Base-by-base conservation (phyloP, 2,113 vertebrate genomes). In the Hystrix brachyura region DNA sequence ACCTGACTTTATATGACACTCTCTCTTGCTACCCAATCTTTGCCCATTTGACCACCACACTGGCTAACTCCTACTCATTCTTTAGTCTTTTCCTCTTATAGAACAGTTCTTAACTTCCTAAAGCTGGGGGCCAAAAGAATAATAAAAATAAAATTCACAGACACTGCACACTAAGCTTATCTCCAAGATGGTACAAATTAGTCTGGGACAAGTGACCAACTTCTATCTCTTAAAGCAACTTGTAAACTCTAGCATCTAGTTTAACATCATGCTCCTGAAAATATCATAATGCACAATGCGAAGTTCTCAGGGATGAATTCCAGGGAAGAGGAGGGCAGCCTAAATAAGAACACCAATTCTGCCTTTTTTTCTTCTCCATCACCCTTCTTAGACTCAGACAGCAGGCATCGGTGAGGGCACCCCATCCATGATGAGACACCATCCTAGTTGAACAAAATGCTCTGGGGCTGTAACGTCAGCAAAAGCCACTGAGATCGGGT, bases 281-380 rank as follows among this genome's bases (percentile, higher is more conserved):
- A 97, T 48, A 95, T 43, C 72, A 91, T 12, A 90, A 89, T 34
- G 64, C 19, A 60, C n/a, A 87, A 83, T 93, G 38, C 2, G 7
- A 51, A 90, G 34, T 95, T 97, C 90, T 97, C 89, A 93, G 83
- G 27, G 55, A 71, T 94, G 62, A 89, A 93, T 87, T 83, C 76
- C 46, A 29, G 29, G 51, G 43, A 81, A 93, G 57, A 89, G 32
- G 53, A 96, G 18, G 72, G 76, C 48, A 97, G 55, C 76, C 55
- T 15, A 78, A n/a, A 72, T 71, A 82, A 94, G 80, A 93, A 96
- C 80, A 81, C 74, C 69, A 72, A 51, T 84, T 91, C 80, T 93
- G 38, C 80, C 67, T 96, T 87, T 94, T 94, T 94, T 78, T 92
- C 55, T 78, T 87, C 43, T 57, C 53, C 32, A 93, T 74, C 79